Percentiles rank a stretch among this genome's conserved stretches.
These are phyloP conservation scores for Hydropsyche betteni DNA, from an alignment of 2,888 invertebrate genomes.

Conservation along the genomic window DNA sequence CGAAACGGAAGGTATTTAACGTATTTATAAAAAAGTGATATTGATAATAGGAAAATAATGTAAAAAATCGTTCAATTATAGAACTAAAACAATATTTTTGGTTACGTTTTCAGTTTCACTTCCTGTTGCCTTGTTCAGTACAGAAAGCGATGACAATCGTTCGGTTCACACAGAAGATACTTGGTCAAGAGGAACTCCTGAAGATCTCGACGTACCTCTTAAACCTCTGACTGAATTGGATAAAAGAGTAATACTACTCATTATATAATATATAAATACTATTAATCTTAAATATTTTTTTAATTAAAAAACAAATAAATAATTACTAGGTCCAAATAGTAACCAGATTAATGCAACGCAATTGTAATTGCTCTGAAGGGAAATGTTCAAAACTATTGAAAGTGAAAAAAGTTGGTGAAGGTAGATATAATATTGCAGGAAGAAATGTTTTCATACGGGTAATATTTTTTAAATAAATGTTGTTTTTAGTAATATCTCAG, in stretches of 20 bases:
- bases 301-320: neutral
- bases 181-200: constrained; percentile 76
- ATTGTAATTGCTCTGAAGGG: constrained; percentile 76
- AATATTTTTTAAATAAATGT: constrained; percentile 45
- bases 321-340: constrained; percentile 70
- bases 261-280: too few relatives aligned
- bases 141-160: constrained; percentile 68
- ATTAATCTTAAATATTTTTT: neutral
- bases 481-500: neutral
- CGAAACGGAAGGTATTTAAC: constrained; percentile 46
- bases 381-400: constrained; percentile 78
- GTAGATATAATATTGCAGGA: constrained; percentile 86
- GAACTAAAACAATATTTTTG: neutral
- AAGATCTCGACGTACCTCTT: constrained; percentile 70
- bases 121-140: constrained; percentile 51
- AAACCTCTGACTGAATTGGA: constrained; percentile 75
- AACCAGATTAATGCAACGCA: constrained; percentile 76
- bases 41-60: neutral
- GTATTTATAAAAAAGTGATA: too few relatives aligned
- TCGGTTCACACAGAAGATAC: constrained; percentile 75
- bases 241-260: constrained; percentile 59
- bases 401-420: constrained; percentile 85
- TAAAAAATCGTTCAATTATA: neutral
- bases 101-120: constrained; percentile 47
- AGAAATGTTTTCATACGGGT: constrained; percentile 89